Evolutionary conservation across 2,797 vertebrate species (phyloP).

Genomic region (Sparus aurata): DNA sequence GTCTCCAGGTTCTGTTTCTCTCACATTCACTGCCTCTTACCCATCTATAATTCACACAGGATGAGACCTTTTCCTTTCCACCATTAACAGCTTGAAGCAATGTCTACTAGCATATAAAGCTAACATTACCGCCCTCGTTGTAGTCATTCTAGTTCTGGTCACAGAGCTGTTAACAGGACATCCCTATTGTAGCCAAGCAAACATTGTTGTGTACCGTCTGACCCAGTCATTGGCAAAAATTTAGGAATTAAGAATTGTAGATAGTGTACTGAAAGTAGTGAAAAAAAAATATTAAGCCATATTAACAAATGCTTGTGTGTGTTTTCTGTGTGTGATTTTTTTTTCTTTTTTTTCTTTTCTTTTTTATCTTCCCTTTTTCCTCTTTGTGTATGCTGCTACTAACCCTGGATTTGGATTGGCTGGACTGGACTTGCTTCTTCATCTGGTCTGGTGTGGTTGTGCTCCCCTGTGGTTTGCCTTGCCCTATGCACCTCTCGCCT

Average conservation of each 20-base stretch:
- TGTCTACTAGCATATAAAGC: conserved; percentile 11
- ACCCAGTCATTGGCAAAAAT: conserved; percentile 1
- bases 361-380: conserved; percentile 6
- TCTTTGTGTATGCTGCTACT: conserved; percentile 80
- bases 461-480: conserved; percentile 82
- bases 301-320: conserved; percentile 84
- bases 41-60: conserved; percentile 72
- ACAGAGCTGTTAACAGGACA: conserved; percentile 23
- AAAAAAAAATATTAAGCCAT: conserved; percentile 48
- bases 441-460: conserved; percentile 87
- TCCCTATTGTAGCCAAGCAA: neutral
- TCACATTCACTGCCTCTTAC: conserved; percentile 57
- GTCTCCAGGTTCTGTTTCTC: conserved; percentile 46
- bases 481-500: conserved; percentile 85
- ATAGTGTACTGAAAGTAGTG: conserved; percentile 60
- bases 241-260: conserved; percentile 33
- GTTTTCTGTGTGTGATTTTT: conserved; percentile 68
- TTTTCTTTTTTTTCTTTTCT: neutral
- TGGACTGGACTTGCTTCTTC: conserved; percentile 84
- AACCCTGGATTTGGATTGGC: conserved; percentile 85
- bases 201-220: conserved; percentile 38
- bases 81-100: conserved; percentile 40
- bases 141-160: conserved; percentile 25
- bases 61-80: conserved; percentile 45
- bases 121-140: conserved; percentile 22